A percentile compares a stretch with the other conserved stretches of the same genome.
Conservation (phyloP, 2,888 invertebrate genomes). For the Drosophila anomalata region DNA sequence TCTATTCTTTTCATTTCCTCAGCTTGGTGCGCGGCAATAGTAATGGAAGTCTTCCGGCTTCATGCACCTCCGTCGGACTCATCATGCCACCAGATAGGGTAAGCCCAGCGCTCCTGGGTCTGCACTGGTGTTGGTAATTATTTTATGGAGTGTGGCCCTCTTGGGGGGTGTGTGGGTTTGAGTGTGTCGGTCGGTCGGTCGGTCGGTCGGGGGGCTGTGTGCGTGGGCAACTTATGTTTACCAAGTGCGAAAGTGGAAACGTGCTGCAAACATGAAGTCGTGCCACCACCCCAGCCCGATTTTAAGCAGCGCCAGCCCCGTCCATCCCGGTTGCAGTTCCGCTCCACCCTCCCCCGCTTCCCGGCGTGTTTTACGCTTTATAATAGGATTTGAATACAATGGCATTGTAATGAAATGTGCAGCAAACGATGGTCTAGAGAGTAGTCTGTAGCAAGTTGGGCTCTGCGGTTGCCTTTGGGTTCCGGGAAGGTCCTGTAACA, state of each 20-base stretch:
- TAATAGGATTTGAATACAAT: constrained; percentile 77
- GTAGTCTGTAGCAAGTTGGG: constrained; percentile 53
- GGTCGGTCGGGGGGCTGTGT: constrained; percentile 34
- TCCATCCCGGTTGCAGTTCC: background rate
- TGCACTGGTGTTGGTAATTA: constrained; percentile 71
- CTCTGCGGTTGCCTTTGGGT: constrained; percentile 64
- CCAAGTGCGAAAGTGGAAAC: constrained; percentile 79
- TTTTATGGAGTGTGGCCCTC: constrained; percentile 66
- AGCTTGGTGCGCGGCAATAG: constrained; percentile 18
- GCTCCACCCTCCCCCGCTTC: constrained; percentile 3
- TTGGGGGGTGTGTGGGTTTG: background rate
- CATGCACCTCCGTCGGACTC: constrained; percentile 22
- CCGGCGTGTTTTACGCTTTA: constrained; percentile 68
- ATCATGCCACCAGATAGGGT: constrained; percentile 20
- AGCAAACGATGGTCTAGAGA: constrained; percentile 71
- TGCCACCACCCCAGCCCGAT: constrained; percentile 20
- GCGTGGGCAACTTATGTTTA: constrained; percentile 76
- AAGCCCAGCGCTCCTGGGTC: constrained; percentile 14
- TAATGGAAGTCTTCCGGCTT: constrained; percentile 40
- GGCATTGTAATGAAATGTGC: constrained; percentile 78
- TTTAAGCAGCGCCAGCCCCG: background rate
- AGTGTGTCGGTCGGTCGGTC: background rate
- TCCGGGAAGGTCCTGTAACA: constrained; percentile 13
- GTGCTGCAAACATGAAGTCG: constrained; percentile 77
- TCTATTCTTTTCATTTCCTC: constrained; percentile 25